Evolutionary conservation across 2,113 vertebrate genomes (phyloP), one percentile per base, ranked within the genome.

Genomic region (Thamnaconus septentrionalis): DNA sequence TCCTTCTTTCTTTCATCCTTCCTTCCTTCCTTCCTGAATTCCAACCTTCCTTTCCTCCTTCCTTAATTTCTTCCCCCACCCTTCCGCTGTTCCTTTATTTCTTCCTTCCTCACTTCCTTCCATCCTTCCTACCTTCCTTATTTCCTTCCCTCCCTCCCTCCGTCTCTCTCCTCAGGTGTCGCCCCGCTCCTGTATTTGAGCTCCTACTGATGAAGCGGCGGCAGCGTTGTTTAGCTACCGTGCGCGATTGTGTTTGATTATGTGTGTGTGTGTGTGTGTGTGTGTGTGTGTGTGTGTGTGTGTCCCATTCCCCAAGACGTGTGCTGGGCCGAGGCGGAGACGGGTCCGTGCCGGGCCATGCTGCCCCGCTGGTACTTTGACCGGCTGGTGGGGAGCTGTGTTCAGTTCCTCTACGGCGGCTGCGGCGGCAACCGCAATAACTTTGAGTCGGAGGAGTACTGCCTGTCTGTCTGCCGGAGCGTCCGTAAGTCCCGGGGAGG

Each of bases 351-450:
- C 91, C 93, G 93, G 63, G 95, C 95, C 56, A 94, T 97, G 95
- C 94, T 98, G 93, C 91, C 95, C 90, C 95, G 96, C 91, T 99
- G 97, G 97, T 98, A 93, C 93, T 99, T 95, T 95, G 96, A 98
- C 80, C 89, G 91, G 71, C 87, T 93, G 31, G 94, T 98, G 89
- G 93, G 94, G 86, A 94, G 91, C 85, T 98, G 96, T 6, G 94
- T 87, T 50, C 95, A 94, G 69, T 98, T 98, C 93, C 96, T 97
- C 96, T 98, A 97, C 85, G 96, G 97, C 41, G 97, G 97, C 94
- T 99, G 97, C 51, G 96, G 97, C 39, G 97, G 97, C 80, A 98
- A 99, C 94, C 91, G 95, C 89, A 99, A 99, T 96, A 99, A 99
- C 94, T 99, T 99, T 96, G 95, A 95, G 87, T 96, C 96, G 3